A percentile compares a stretch with the other conserved stretches of the same genome.
phyloP scores from a whole-genome alignment of 2,888 invertebrate genomes.

The Polydrusus tereticollis region DNA sequence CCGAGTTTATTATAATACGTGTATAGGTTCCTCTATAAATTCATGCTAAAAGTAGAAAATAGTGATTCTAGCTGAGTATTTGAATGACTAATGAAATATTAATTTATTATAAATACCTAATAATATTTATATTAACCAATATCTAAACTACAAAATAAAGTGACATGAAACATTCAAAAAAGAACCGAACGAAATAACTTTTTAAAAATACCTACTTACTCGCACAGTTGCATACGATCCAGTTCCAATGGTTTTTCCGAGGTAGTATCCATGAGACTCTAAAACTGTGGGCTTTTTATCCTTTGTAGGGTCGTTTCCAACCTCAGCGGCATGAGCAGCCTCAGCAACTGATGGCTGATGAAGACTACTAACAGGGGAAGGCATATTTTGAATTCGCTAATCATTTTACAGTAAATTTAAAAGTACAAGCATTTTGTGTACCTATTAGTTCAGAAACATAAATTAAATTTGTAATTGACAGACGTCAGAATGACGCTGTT shows the following conservation, averaged over 20 bases:
- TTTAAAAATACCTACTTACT: conserved; percentile 65
- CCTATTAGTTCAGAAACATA: background rate
- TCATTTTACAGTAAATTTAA: conserved; percentile 48
- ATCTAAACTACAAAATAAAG: too few relatives aligned
- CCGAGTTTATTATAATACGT: too few relatives aligned
- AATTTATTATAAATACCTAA: too few relatives aligned
- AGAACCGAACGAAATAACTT: background rate
- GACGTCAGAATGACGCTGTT: conserved; percentile 2
- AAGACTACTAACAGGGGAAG: conserved; percentile 62
- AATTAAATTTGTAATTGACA: background rate
- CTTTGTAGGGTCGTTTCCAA: conserved; percentile 55
- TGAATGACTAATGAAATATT: too few relatives aligned
- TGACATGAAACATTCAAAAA: too few relatives aligned
- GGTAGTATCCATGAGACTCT: conserved; percentile 81
- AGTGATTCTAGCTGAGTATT: too few relatives aligned
- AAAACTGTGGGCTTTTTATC: conserved; percentile 74
- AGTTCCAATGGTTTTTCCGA: conserved; percentile 83
- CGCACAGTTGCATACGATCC: conserved; percentile 88
- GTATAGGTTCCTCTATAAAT: too few relatives aligned
- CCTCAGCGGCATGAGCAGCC: conserved; percentile 51
- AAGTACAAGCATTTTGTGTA: conserved; percentile 8
- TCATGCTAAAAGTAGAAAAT: too few relatives aligned
- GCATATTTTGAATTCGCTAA: conserved; percentile 55
- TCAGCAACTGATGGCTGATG: conserved; percentile 57
- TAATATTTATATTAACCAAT: too few relatives aligned